Percentiles rank a stretch among this genome's conserved stretches.
These are phyloP conservation scores for Eunapius fragilis DNA, from an alignment of 37 sponge, comb jelly and placozoan species.

Conservation along the genomic window DNA sequence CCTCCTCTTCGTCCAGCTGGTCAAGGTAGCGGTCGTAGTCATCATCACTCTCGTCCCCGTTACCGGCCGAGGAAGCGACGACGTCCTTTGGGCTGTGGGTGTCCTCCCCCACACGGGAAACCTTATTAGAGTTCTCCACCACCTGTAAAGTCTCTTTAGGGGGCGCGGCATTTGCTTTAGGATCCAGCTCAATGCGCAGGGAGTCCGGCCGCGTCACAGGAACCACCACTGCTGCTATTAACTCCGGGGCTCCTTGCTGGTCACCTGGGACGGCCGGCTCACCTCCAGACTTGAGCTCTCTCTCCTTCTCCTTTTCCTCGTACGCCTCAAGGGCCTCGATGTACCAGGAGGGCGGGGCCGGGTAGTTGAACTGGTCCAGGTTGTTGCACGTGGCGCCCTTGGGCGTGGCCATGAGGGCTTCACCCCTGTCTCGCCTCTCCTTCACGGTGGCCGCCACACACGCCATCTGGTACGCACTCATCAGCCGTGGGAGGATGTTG, in stretches of 20 bases:
- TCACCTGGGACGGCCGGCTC: background rate
- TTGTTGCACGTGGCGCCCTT: conserved; percentile 15
- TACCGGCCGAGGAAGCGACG: background rate
- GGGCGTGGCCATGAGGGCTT: conserved; percentile 47
- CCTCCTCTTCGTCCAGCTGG: conserved; percentile 63
- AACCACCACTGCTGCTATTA: background rate
- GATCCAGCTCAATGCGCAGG: background rate
- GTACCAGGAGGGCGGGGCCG: conserved; percentile 68
- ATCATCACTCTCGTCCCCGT: conserved; percentile 18
- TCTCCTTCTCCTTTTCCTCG: conserved; percentile 33
- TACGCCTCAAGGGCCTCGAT: conserved; percentile 39
- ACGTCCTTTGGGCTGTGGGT: background rate
- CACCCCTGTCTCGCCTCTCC: conserved; percentile 20
- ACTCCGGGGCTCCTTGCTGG: background rate
- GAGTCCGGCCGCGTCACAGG: background rate
- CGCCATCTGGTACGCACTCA: background rate
- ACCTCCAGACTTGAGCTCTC: background rate
- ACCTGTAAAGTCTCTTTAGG: background rate
- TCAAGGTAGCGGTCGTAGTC: conserved; percentile 66
- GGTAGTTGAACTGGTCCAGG: conserved; percentile 64
- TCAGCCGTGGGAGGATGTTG: background rate
- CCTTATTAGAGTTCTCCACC: background rate
- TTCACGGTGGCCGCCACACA: conserved; percentile 10
- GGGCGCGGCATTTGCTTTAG: background rate
- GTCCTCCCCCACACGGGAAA: background rate